phyloP scores from a whole-genome alignment of 2,888 invertebrate species.

The Athetis lepigone region DNA sequence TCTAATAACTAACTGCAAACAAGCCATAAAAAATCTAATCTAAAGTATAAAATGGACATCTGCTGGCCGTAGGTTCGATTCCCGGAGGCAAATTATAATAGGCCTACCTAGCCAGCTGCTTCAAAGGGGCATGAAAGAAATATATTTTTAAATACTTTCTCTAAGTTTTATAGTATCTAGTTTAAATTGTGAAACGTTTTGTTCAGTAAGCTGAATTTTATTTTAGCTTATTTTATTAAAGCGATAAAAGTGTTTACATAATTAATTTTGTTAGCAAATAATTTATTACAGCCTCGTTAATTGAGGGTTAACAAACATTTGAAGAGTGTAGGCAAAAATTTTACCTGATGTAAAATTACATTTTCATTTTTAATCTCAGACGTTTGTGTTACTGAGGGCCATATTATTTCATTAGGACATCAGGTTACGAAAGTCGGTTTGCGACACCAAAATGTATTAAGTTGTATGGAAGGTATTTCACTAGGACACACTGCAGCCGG shows the following conservation, averaged over 20 bases:
- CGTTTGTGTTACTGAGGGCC: too few relatives aligned
- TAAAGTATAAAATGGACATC: conserved; percentile 47
- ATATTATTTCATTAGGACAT: too few relatives aligned
- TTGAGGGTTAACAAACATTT: not conserved
- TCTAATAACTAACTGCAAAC: conserved; percentile 34
- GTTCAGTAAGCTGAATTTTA: not conserved
- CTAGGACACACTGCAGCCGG: too few relatives aligned
- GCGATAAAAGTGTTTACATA: conserved; percentile 6
- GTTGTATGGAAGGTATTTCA: too few relatives aligned
- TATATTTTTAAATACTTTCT: conserved; percentile 56
- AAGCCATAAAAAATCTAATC: conserved; percentile 51
- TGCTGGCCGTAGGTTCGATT: conserved; percentile 56
- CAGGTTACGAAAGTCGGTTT: too few relatives aligned
- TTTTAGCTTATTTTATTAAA: conserved; percentile 19
- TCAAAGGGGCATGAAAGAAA: conserved; percentile 25
- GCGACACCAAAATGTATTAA: too few relatives aligned
- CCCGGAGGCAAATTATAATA: conserved; percentile 58
- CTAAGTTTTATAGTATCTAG: conserved; percentile 27
- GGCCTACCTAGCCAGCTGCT: conserved; percentile 55
- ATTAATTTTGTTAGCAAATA: not conserved
- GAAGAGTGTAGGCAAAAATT: not conserved
- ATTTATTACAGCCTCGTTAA: not conserved
- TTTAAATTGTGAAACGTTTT: conserved; percentile 23
- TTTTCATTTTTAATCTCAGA: too few relatives aligned
- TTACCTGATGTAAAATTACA: too few relatives aligned